These are phyloP conservation scores for Salvelinus sp. DNA, from an alignment of 2,113 vertebrate species.

Conservation along the genomic window DNA sequence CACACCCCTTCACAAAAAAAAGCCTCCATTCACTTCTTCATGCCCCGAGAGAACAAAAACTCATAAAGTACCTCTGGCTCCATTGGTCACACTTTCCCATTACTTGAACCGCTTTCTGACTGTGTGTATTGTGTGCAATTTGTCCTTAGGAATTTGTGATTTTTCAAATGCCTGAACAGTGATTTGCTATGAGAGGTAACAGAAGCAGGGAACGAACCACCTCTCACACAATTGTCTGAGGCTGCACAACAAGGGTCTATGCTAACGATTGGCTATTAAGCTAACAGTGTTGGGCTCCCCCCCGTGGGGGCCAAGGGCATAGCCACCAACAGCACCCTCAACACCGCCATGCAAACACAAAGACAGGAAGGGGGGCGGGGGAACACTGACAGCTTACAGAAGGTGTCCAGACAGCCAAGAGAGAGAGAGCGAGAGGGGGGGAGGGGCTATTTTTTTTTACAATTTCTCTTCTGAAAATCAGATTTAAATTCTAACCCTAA, in stretches of 20 bases:
- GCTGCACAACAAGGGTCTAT: slow-evolving; percentile 59
- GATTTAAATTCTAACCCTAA: not conserved
- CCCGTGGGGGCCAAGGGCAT: slow-evolving; percentile 63
- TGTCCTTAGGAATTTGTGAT: not conserved
- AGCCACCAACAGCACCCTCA: slow-evolving; percentile 49
- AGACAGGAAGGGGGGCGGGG: slow-evolving; percentile 41
- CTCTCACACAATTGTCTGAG: too few relatives aligned
- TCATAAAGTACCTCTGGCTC: slow-evolving; percentile 39
- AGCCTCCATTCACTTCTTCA: slow-evolving; percentile 56
- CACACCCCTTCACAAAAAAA: slow-evolving; percentile 52
- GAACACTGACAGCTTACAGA: slow-evolving; percentile 63
- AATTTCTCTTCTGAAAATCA: too few relatives aligned
- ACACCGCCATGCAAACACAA: slow-evolving; percentile 49
- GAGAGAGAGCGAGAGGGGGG: slow-evolving; percentile 29
- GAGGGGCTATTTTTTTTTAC: not conserved
- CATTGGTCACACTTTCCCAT: slow-evolving; percentile 30
- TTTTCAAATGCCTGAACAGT: too few relatives aligned
- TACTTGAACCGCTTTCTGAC: not conserved
- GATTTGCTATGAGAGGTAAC: too few relatives aligned
- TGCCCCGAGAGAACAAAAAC: slow-evolving; percentile 48
- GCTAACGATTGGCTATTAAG: slow-evolving; percentile 45
- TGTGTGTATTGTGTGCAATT: slow-evolving; percentile 1
- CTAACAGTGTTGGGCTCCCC: slow-evolving; percentile 65
- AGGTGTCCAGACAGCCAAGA: slow-evolving; percentile 40
- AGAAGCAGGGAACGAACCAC: too few relatives aligned